Base-by-base conservation (phyloP, 2,888 invertebrate genomes). In the Scaptomyza polygonia region DNA sequence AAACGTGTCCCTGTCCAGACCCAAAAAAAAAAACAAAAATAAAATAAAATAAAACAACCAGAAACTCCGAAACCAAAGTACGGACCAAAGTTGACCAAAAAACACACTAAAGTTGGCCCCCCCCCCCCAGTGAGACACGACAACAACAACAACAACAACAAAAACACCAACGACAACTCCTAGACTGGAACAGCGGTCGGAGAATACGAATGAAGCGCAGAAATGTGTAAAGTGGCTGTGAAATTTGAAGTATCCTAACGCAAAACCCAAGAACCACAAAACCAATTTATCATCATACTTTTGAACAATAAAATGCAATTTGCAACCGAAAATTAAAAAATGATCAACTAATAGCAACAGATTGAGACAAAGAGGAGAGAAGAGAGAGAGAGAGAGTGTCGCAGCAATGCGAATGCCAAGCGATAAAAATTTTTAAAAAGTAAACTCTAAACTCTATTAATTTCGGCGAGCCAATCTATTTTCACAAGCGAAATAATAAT, bases 211-310 rank as follows among this genome's bases (percentile, higher is more conserved):
- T 62, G 56, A 68, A 74, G 61, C 69, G 78, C 73, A 79, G 73
- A 84, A 86, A 86, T 81, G 77, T 81, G 79, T 75, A 77, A 84
- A 84, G 81, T 80, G 79, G 85, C 87, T 81, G 84, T 84, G 82
- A 83, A 85, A 75, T 75, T 82, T 69, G 79, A 79, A 79, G 76
- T 79, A 75, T 83, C 83, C 82, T 83, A 79, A 76, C 72, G n/a
- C 65, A 67, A 72, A 73, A 72, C 59, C 52, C 39, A 49, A 51
- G 25, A 68, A 40, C 68, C 57, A 34, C 42, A 67, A 72, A 30
- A 57, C 57, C 62, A 67, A 74, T 67, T 74, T 65, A 72, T 73
- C 67, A 71, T 55, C 67, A 56, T 62, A 36, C 8, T 14, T 56
- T 8, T 55, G 39, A 59, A 40, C 66, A 73, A 73, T 74, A 77